A percentile compares a stretch with the other conserved stretches of the same genome.
phyloP scores from a whole-genome alignment of 1,140 invertebrate genomes.

The Thrips palmi region DNA sequence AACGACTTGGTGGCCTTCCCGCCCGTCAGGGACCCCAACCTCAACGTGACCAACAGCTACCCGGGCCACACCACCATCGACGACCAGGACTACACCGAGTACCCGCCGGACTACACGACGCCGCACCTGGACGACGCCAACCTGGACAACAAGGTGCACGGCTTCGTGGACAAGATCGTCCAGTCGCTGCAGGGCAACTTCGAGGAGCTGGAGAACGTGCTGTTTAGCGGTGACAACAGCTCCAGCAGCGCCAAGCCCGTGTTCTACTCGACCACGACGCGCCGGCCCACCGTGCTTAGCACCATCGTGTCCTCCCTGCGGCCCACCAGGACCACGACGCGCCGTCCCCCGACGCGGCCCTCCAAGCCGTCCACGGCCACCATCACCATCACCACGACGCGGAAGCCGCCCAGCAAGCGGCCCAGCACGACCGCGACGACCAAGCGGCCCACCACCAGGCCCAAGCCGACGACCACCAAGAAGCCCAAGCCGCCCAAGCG shows the following conservation, averaged over 20 bases:
- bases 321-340: conserved; percentile 17
- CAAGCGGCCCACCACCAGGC: conserved; percentile 15
- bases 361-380: conserved; percentile 20
- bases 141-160: conserved; percentile 56
- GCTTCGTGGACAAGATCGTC: conserved; percentile 64
- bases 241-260: conserved; percentile 14
- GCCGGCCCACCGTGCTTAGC: too few species aligned
- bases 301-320: conserved; percentile 13
- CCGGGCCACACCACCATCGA: conserved; percentile 11
- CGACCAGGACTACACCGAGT: conserved; percentile 20
- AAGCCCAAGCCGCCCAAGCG: too few species aligned
- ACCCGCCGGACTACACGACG: conserved; percentile 50
- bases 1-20: conserved; percentile 62
- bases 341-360: conserved; percentile 21
- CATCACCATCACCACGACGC: conserved; percentile 20
- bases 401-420: conserved; percentile 24
- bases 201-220: conserved; percentile 55
- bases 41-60: conserved; percentile 31
- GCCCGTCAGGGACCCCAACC: conserved; percentile 60
- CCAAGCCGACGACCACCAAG: conserved; percentile 13
- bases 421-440: conserved; percentile 14
- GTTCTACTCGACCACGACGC: conserved; percentile 9
- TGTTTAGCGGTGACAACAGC: conserved; percentile 28
- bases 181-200: conserved; percentile 64
- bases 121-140: conserved; percentile 51